Base-by-base conservation (phyloP, 2,888 invertebrate species). In the Stratiomys singularior region DNA sequence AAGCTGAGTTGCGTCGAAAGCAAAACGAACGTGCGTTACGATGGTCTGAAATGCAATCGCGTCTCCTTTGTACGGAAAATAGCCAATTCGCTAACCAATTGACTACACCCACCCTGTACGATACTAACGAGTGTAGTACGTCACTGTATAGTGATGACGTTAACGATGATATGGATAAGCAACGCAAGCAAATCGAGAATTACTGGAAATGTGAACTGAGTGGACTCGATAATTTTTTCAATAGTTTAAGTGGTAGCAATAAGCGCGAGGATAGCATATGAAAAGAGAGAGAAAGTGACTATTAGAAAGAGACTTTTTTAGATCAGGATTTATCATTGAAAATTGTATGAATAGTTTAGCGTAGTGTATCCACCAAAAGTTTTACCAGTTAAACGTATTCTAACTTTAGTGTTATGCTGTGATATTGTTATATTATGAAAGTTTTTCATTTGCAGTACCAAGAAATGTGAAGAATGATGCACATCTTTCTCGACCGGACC, bases 211-310 rank as follows among this genome's bases (percentile, higher is more conserved):
- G 88, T 81, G 91, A 90, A 83, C 85, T 91, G 69, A 88, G 86
- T 84, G 89, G 89, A 82, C 84, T 91, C 81, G 89, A 91, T 84
- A 86, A 85, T 80, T 91, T 91, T 83, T 90, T 91, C 89, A 87
- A 87, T 72, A 88, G 89, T 82, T 84, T 91, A 78, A 89, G 86
- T 82, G 67, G 66, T 27, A 58, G 63, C 27, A 77, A 82, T 78
- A 77, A 66, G 27, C 46, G 79, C 25, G n/a, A 3, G 5, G 47
- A 11, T 15, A 25, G 44, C 1, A 69, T 7, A 15, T 69, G 46
- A 46, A n/a, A n/a, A n/a, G 69, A n/a, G 5, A 52, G 5, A 18
- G 18, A 5, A 15, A 5, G 60, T 21, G 23, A 25, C 5, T 13
- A 18, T 11, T 25, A 23, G 18, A 18, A 18, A 15, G 4, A 52